phyloP scores from a whole-genome alignment of 2,797 vertebrate genomes.

The Arctocebus calabarensis region DNA sequence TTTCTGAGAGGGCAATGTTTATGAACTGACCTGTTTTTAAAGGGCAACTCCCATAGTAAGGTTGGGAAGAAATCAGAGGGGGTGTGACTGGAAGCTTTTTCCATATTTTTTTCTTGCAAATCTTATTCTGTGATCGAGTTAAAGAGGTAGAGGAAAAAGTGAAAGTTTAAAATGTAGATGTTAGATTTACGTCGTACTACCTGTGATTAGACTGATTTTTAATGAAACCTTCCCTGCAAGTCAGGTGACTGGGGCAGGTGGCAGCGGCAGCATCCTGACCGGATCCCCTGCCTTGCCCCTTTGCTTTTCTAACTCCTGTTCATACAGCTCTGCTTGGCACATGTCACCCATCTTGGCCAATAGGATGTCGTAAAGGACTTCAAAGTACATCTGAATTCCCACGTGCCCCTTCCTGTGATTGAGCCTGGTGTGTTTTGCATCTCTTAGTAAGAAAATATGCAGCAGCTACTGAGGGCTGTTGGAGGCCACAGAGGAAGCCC shows the following conservation, averaged over 20 bases:
- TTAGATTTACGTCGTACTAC: background rate
- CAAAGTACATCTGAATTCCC: background rate
- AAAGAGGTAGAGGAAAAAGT: background rate
- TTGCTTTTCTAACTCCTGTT: background rate
- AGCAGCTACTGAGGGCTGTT: no score
- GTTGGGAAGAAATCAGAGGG: background rate
- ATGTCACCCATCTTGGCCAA: background rate
- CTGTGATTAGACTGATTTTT: background rate
- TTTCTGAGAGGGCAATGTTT: background rate
- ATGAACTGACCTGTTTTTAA: background rate
- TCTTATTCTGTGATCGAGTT: background rate
- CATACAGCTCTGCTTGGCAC: background rate
- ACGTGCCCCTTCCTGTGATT: rapidly evolving
- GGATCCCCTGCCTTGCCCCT: background rate
- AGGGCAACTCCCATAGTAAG: background rate
- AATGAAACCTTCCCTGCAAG: background rate
- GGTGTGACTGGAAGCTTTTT: background rate
- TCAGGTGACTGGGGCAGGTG: background rate
- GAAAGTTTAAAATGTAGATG: no score
- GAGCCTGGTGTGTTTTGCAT: rapidly evolving
- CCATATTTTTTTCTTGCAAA: background rate
- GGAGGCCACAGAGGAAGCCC: no score
- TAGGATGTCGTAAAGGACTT: no score
- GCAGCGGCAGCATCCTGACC: background rate
- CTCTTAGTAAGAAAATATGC: background rate